Evolutionary conservation across 1,140 invertebrate genomes (phyloP).

Genomic region (Theocolax elegans): DNA sequence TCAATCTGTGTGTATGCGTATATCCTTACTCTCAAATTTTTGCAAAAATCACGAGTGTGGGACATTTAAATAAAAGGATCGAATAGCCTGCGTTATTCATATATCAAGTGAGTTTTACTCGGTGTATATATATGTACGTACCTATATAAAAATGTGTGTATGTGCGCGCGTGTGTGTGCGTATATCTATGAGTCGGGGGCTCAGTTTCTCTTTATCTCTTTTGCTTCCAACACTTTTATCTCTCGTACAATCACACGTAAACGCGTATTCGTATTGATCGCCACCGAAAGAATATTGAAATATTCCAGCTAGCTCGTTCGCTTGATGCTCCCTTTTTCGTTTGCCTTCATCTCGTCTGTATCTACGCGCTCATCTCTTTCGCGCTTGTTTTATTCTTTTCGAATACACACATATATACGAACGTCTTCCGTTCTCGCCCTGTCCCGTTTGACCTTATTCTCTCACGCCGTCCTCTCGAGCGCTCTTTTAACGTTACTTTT

Average conservation of each 20-base stretch:
- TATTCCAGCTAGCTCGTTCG: background rate
- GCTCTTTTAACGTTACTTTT: background rate
- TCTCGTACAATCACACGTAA: background rate
- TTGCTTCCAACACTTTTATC: background rate
- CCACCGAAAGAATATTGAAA: background rate
- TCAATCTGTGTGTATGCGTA: no score
- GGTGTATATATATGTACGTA: no score
- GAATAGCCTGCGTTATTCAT: no score
- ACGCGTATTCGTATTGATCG: background rate
- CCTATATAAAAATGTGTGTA: no score
- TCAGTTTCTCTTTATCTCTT: background rate
- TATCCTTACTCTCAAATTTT: no score
- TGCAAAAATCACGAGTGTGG: no score
- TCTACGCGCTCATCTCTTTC: background rate
- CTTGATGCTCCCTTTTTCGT: background rate
- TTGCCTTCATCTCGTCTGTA: background rate
- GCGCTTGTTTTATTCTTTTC: constrained; percentile 6
- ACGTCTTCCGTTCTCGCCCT: no score
- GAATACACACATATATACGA: constrained; percentile 4
- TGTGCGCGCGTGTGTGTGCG: no score
- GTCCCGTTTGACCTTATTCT: no score
- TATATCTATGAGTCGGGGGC: no score
- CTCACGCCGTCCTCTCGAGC: background rate
- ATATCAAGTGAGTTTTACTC: no score
- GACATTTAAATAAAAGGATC: no score